Percentiles rank a stretch among this genome's conserved stretches.
Evolutionary conservation across 1,140 invertebrate species (phyloP).

Genomic region (Neocloeon triangulifer): DNA sequence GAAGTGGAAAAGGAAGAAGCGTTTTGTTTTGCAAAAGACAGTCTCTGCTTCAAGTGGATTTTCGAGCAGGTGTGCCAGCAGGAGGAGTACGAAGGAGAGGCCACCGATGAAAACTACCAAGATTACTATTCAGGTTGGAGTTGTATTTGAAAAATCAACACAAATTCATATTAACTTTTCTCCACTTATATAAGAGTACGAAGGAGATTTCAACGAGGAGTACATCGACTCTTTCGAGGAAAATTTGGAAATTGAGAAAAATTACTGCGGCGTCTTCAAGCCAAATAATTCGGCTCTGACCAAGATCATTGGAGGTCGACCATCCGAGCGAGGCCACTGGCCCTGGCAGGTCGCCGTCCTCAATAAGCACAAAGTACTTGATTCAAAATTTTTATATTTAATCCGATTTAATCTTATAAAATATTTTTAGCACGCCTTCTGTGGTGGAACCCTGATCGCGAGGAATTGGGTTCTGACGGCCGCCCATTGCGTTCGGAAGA

Average conservation of each 20-base stretch:
- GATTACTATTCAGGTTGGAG: neutral
- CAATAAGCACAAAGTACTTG: constrained; percentile 45
- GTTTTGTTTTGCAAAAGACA: constrained; percentile 61
- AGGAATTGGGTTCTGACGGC: constrained; percentile 76
- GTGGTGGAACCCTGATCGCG: constrained; percentile 71
- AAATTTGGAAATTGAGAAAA: neutral
- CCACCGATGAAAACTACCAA: constrained; percentile 2
- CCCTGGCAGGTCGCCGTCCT: constrained; percentile 83
- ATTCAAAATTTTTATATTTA: neutral
- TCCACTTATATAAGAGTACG: neutral
- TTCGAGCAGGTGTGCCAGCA: constrained; percentile 15
- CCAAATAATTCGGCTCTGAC: constrained; percentile 8
- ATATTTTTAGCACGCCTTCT: constrained; percentile 50
- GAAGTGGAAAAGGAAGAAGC: constrained; percentile 56
- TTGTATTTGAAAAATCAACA: constrained; percentile 2
- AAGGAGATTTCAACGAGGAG: neutral
- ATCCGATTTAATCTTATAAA: neutral
- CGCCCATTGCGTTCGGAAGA: constrained; percentile 62
- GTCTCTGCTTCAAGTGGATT: constrained; percentile 53
- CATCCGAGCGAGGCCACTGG: constrained; percentile 57
- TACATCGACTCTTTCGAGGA: neutral
- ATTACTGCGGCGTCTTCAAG: neutral
- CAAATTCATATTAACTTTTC: neutral
- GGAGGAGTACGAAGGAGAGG: constrained; percentile 5
- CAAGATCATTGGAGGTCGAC: constrained; percentile 66